These are phyloP conservation scores for Eurystomus glaucurus DNA, from an alignment of 2,797 vertebrate species.

Conservation along the genomic window DNA sequence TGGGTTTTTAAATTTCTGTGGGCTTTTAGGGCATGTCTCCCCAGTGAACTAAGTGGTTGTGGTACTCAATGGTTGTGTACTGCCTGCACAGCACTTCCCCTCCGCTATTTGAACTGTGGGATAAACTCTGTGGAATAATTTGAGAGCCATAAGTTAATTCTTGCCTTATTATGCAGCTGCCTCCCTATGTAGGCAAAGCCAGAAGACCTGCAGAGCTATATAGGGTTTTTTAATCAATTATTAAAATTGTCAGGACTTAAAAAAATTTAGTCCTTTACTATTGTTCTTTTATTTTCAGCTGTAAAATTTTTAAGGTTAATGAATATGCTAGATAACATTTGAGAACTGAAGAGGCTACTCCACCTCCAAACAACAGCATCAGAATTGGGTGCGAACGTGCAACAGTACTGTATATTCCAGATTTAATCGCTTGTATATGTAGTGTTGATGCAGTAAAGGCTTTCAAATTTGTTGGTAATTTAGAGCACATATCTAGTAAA, in stretches of 20 bases:
- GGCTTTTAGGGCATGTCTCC: background rate
- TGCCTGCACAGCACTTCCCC: background rate
- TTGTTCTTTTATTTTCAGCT: background rate
- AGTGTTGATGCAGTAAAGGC: slow-evolving; percentile 28
- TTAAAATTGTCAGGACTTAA: background rate
- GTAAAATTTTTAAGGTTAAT: background rate
- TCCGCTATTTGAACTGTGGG: background rate
- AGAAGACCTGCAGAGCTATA: background rate
- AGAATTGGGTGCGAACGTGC: background rate
- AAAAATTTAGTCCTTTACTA: background rate
- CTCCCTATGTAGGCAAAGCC: background rate
- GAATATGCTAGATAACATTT: background rate
- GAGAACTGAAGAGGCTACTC: background rate
- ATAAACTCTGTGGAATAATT: background rate
- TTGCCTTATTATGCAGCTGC: background rate
- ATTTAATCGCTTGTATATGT: slow-evolving; percentile 41
- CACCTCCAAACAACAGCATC: background rate
- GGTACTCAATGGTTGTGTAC: background rate
- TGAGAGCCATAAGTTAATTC: background rate
- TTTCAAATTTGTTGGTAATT: slow-evolving; percentile 60
- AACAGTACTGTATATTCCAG: background rate
- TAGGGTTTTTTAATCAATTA: fast-evolving
- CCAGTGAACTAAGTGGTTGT: background rate
- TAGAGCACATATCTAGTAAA: slow-evolving; percentile 18
- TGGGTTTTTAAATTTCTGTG: background rate